These are phyloP conservation scores for Drosophila lacertosa DNA, from an alignment of 1,140 invertebrate genomes.

Conservation along the genomic window DNA sequence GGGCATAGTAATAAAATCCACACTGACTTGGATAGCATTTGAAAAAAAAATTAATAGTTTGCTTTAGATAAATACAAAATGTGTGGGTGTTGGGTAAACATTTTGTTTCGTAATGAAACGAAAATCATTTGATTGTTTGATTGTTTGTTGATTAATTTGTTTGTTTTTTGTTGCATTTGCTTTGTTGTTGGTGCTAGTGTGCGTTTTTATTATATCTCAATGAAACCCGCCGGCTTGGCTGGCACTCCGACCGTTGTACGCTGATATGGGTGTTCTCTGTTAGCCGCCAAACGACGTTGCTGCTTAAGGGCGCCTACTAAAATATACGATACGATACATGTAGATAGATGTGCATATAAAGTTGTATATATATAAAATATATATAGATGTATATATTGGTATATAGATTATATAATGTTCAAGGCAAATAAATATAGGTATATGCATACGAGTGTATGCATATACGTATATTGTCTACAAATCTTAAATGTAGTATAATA, in stretches of 20 bases:
- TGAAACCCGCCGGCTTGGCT: conserved; percentile 85
- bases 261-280: conserved; percentile 96
- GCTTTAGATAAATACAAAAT: conserved; percentile 31
- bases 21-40: conserved; percentile 15
- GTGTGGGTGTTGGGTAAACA: not conserved
- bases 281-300: conserved; percentile 88
- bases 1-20: conserved; percentile 24
- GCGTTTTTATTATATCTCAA: conserved; percentile 81
- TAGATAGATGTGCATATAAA: conserved; percentile 67
- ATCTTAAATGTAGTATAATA: conserved; percentile 32
- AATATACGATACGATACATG: conserved; percentile 82
- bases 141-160: conserved; percentile 7
- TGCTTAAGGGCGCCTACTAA: conserved; percentile 86
- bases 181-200: conserved; percentile 6
- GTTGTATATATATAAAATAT: conserved; percentile 35
- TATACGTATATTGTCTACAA: conserved; percentile 44
- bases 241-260: conserved; percentile 92
- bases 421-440: conserved; percentile 56
- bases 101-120: conserved; percentile 32
- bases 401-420: conserved; percentile 50
- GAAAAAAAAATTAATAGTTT: conserved; percentile 35
- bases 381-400: conserved; percentile 27
- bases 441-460: conserved; percentile 37
- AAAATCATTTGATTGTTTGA: conserved; percentile 17
- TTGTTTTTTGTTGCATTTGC: conserved; percentile 4